A percentile compares a stretch with the other conserved stretches of the same genome.
Conservation (phyloP, 2,113 vertebrate species). For the Neolamprologus tretocephalus region DNA sequence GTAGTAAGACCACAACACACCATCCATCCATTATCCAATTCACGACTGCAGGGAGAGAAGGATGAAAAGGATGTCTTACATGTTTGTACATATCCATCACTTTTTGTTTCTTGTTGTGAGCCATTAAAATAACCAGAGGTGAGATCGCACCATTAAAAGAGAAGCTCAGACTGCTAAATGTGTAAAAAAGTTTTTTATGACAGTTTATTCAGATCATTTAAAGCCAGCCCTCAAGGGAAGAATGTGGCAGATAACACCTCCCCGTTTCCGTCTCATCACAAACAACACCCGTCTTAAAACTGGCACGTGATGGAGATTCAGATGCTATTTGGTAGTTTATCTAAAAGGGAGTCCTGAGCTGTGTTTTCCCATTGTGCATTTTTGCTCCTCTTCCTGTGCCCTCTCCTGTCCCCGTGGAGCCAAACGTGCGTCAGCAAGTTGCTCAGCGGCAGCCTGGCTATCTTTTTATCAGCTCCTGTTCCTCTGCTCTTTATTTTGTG, state of each 20-base stretch:
- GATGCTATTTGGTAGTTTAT: background rate
- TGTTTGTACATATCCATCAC: background rate
- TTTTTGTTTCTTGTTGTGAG: background rate
- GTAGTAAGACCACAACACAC: background rate
- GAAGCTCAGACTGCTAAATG: background rate
- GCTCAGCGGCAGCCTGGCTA: background rate
- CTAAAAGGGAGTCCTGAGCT: slow-evolving; percentile 15
- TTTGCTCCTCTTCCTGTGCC: slow-evolving; percentile 13
- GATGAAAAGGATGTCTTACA: background rate
- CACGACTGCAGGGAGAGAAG: background rate
- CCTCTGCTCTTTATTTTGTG: background rate
- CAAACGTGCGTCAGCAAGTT: slow-evolving; percentile 46
- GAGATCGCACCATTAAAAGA: slow-evolving; percentile 5
- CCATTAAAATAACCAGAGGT: background rate
- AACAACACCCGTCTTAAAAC: background rate
- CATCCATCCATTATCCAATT: background rate
- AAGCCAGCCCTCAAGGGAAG: background rate
- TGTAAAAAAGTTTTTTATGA: background rate
- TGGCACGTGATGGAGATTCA: background rate
- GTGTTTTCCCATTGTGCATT: background rate
- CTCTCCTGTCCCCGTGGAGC: slow-evolving; percentile 29
- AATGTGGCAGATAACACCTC: background rate
- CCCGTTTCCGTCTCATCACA: background rate
- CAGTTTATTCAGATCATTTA: background rate
- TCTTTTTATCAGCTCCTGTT: background rate